These are phyloP conservation scores for Epinotia nisella DNA, from an alignment of 2,888 invertebrate species.

Conservation along the genomic window DNA sequence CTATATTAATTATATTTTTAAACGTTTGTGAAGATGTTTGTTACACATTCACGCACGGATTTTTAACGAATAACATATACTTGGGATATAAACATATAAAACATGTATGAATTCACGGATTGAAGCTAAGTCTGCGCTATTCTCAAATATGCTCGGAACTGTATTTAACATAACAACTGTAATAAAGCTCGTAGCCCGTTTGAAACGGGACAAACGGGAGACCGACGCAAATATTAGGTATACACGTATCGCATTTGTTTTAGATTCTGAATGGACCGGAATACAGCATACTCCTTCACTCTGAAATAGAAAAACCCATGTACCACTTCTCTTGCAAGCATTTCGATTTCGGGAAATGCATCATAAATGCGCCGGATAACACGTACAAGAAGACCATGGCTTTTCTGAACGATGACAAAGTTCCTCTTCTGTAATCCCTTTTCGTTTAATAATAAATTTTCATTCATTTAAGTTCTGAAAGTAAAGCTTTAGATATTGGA, in stretches of 20 bases:
- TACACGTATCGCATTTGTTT: constrained; percentile 16
- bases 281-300: constrained; percentile 84
- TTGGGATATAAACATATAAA: too few relatives aligned
- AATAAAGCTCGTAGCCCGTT: too few relatives aligned
- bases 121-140: too few relatives aligned
- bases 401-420: constrained; percentile 68
- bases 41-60: too few relatives aligned
- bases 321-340: constrained; percentile 86
- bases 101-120: too few relatives aligned
- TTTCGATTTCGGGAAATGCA: constrained; percentile 88
- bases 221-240: too few relatives aligned
- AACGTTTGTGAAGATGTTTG: too few relatives aligned
- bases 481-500: neutral
- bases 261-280: constrained; percentile 88
- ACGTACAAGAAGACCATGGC: constrained; percentile 76
- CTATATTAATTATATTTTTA: too few relatives aligned
- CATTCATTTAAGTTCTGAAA: neutral
- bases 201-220: too few relatives aligned
- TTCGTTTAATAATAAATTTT: neutral
- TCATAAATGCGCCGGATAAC: constrained; percentile 81
- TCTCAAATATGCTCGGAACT: too few relatives aligned
- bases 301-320: constrained; percentile 82
- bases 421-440: constrained; percentile 63
- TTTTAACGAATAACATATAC: too few relatives aligned
- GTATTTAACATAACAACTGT: too few relatives aligned